phyloP scores from a whole-genome alignment of 2,888 invertebrate genomes.

The Drosophila setosimentum region DNA sequence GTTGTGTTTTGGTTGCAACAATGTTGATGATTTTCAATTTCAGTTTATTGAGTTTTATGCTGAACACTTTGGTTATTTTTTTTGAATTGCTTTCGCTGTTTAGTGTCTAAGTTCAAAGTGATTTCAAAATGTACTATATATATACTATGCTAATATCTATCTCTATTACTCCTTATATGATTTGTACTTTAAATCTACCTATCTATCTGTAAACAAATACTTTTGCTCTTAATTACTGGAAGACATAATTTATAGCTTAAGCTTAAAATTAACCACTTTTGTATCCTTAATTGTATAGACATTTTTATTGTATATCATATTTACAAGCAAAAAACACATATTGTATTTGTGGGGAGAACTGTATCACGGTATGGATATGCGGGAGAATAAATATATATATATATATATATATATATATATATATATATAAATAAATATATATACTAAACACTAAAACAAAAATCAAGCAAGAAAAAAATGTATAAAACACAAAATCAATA shows the following conservation, averaged over 20 bases:
- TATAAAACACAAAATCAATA: constrained; percentile 75
- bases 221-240: constrained; percentile 65
- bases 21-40: constrained; percentile 24
- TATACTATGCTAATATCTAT: constrained; percentile 41
- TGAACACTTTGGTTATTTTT: constrained; percentile 37
- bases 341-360: constrained; percentile 73
- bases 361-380: constrained; percentile 75
- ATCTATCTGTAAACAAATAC: constrained; percentile 32
- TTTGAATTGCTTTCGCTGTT: constrained; percentile 62
- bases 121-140: constrained; percentile 65
- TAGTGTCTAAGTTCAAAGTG: constrained; percentile 68
- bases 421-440: constrained; percentile 58
- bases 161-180: constrained; percentile 50
- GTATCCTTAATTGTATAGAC: constrained; percentile 78
- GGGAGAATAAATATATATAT: constrained; percentile 61
- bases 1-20: constrained; percentile 12
- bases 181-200: constrained; percentile 59
- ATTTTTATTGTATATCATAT: constrained; percentile 72
- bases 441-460: constrained; percentile 55
- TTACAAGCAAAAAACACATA: constrained; percentile 60
- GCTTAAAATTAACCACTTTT: constrained; percentile 73
- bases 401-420: constrained; percentile 68
- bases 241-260: constrained; percentile 72
- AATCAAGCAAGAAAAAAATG: constrained; percentile 54
- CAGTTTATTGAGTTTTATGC: constrained; percentile 34